Evolutionary conservation across 2,797 vertebrate genomes (phyloP), one percentile per base, ranked within the genome.

Genomic region (Corythornis leucogaster): DNA sequence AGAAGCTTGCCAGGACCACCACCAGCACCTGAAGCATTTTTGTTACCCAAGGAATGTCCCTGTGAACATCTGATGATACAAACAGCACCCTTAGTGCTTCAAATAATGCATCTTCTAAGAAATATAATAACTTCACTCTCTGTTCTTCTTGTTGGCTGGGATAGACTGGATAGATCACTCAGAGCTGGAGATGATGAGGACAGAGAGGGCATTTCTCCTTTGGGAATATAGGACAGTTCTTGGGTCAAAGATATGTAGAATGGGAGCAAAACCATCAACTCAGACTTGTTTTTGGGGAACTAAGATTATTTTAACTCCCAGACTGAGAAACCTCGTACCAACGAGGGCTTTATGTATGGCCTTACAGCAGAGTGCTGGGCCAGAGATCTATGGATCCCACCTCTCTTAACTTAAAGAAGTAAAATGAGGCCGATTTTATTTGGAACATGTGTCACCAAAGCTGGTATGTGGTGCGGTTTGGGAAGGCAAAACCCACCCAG

Each of bases 341-440:
- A 57, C 2, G 5, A 78, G 38, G 54, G 57, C 33, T 70, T 69
- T 82, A 46, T 46, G 1, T n/a, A 6, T 12, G 15, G 74, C 35
- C 85, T 89, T 84, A 51, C 50, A 82, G 35, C 64, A 79, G 54
- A 59, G 22, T 43, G 5, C 35, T 74, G 93, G 91, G 40, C n/a
- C 33, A 66, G 63, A 48, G 43, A n/a, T 77, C 15, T 11, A 61
- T 55, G 50, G 46, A 80, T 87, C 91, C 73, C 85, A 40, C 94
- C n/a, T 67, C 92, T 92, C 69, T 85, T 84, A 87, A 92, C 91
- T 94, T 92, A 80, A 62, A 31, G 71, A 46, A 58, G 46, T 51
- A 86, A 81, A 73, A 74, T 5, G 18, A 91, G 83, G 58, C 61
- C 8, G 2, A 15, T 70, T 90, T 90, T 89, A 94, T 96, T 95